Evolutionary conservation across 1,140 invertebrate genomes (phyloP), one percentile per base, ranked within the genome.

Genomic region (Zophobas atratus): DNA sequence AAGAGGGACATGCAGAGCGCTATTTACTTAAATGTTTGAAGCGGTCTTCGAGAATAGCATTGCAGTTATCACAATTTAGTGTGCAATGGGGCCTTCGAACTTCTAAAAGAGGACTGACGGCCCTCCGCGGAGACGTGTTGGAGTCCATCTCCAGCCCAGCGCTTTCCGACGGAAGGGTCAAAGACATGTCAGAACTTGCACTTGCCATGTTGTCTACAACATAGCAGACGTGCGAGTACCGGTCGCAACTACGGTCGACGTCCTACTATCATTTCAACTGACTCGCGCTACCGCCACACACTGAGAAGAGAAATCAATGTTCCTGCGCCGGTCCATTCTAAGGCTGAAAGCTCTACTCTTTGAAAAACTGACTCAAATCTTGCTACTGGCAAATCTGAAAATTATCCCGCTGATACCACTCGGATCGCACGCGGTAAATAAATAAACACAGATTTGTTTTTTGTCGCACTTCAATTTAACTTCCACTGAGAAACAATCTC

Each of bases 11-110:
- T 67, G 60, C 60, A 67, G 60, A 32, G 60, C 20, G 38, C n/a
- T 43, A 75, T 57, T 87, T 89, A 91, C 90, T 90, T 73, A 84
- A 80, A 88, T 92, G 90, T 86, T 89, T 92, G 86, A 92, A 92
- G 79, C 91, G 89, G 79, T 92, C 91, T 83, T 93, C 92, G 46
- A 93, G 87, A 73, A 91, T 90, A 46, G 89, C 87, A 60, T 90
- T 92, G 88, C 93, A 94, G 77, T 90, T 89, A 79, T 92, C 91
- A 83, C 92, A 93, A 84, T 93, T 92, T 33, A 93, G 88, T 1
- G 92, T 93, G 86, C 93, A 93, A 81, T 93, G 91, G 33, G 92
- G 92, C 63, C 92, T 86, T 32, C 92, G 88, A 76, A 92, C 90
- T 86, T 93, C 92, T 53, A 92, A 87, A 36, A 92, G 85, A 1